phyloP scores from a whole-genome alignment of 2,888 invertebrate genomes.

The Xestoiulus laeticollis region DNA sequence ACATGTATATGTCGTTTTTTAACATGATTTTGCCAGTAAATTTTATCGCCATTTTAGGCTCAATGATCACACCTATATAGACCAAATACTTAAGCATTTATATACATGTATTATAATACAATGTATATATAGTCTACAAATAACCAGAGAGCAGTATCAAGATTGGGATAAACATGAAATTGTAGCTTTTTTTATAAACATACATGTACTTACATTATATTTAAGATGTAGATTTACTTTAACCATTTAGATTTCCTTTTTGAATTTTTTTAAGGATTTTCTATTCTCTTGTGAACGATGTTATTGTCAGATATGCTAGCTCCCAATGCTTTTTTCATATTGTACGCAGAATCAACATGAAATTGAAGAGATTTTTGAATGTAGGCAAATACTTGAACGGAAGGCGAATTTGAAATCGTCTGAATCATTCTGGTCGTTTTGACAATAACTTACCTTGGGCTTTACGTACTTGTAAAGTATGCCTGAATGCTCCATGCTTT shows the following conservation, averaged over 20 bases:
- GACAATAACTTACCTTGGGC: background rate
- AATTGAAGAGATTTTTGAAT: constrained; percentile 22
- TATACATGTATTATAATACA: too few species aligned
- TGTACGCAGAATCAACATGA: background rate
- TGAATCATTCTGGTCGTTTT: background rate
- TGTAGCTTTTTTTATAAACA: too few species aligned
- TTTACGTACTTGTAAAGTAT: background rate
- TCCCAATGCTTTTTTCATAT: background rate
- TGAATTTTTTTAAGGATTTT: background rate
- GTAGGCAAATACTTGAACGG: constrained; percentile 4
- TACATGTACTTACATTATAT: too few species aligned
- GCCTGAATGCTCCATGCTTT: background rate
- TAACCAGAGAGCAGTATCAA: too few species aligned
- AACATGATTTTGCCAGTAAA: too few species aligned
- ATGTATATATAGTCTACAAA: too few species aligned
- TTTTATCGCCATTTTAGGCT: too few species aligned
- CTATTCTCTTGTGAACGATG: background rate
- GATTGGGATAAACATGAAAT: too few species aligned
- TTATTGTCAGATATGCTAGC: background rate
- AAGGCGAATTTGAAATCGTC: background rate
- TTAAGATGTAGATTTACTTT: too few species aligned
- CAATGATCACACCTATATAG: too few species aligned
- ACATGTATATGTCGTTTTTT: too few species aligned
- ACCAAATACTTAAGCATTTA: too few species aligned
- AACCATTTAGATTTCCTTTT: background rate